phyloP scores from a whole-genome alignment of 2,797 vertebrate genomes.

The Lacerta bilineata region DNA sequence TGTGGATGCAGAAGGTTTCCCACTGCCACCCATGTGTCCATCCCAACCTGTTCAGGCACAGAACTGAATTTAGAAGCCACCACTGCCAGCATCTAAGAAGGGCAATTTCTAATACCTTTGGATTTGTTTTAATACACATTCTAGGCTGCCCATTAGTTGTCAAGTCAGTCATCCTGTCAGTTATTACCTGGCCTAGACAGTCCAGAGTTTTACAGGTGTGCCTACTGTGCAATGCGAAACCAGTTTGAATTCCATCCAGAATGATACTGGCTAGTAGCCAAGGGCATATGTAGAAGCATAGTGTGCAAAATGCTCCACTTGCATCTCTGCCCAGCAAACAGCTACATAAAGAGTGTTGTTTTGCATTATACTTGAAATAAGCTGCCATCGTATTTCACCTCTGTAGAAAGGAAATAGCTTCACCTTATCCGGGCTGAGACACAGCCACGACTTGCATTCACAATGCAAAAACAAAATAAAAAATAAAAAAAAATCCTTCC shows the following conservation, averaged over 20 bases:
- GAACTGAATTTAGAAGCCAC: not conserved
- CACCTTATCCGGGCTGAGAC: not conserved
- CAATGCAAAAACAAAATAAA: too few species aligned
- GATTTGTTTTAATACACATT: too few species aligned
- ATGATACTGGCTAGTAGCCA: too few species aligned
- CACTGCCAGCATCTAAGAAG: too few species aligned
- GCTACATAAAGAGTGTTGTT: not conserved
- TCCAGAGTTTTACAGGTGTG: not conserved
- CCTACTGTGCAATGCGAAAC: not conserved
- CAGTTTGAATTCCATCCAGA: too few species aligned
- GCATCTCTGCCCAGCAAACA: not conserved
- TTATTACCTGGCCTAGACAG: fast-evolving
- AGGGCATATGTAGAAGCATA: too few species aligned
- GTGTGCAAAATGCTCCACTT: too few species aligned
- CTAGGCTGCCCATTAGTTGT: not conserved
- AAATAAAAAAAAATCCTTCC: too few species aligned
- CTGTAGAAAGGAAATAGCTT: not conserved
- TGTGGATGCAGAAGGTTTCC: not conserved
- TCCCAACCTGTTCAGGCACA: not conserved
- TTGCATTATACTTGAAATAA: not conserved
- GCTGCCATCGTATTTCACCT: not conserved
- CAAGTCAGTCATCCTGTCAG: too few species aligned
- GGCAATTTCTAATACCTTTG: too few species aligned
- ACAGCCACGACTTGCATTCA: slow-evolving; percentile 7
- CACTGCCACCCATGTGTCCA: not conserved